Evolutionary conservation across 2,113 vertebrate genomes (phyloP), one percentile per base, ranked within the genome.

Genomic region (Colinus virginianus): DNA sequence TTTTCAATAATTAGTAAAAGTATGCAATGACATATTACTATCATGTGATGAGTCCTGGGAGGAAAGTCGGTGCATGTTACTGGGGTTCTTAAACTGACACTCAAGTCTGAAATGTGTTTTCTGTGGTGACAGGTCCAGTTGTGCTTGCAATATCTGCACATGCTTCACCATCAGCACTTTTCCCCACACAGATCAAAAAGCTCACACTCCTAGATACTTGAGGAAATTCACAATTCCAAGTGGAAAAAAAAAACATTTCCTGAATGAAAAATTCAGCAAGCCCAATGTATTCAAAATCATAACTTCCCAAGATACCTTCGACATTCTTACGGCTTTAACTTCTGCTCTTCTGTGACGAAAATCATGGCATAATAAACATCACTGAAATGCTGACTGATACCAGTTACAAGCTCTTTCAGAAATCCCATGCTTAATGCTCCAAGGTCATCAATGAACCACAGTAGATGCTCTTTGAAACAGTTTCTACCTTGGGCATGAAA

Each of bases 51-150:
- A 59, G 25, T 75, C 90, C 11, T 22, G n/a, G 30, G 6, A 84
- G 46, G 46, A 88, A 88, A 45, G 3, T 15, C 49, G 15, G 18
- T 22, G 9, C 8, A 78, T 13, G 9, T 7, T 6, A 38, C 21
- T 59, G 5, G 5, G 8, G 5, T 18, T 85, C 59, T 74, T 42
- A 63, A 63, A 67, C 30, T 25, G 20, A 32, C 36, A 23, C 25
- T 20, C 22, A 74, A 46, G 4, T 11, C 40, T 53, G 26, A 59
- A 81, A 53, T 0, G 1, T 19, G 38, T 38, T 6, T 2, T 16
- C 20, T 0, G 1, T 38, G 30, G 17, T 45, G n/a, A 64, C 21
- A 67, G 77, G 63, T 74, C 18, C 58, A n/a, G 62, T 11, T 32
- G 17, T 43, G 7, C 17, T 55, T 67, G 66, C 23, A 66, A 48